Base-by-base conservation (phyloP, 2,797 vertebrate genomes). In the Knipowitschia caucasica region DNA sequence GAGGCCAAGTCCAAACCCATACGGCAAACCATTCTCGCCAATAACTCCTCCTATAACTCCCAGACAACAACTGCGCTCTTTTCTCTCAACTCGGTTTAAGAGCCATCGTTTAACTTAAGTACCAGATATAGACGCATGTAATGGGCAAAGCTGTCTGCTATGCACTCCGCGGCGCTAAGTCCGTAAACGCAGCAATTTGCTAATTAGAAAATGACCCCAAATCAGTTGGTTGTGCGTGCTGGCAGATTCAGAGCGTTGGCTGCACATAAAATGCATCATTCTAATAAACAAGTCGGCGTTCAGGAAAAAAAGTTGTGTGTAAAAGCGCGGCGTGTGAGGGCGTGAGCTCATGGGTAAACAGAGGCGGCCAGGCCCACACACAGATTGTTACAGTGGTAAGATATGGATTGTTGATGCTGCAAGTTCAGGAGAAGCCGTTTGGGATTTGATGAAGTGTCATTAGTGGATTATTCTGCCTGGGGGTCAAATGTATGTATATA, bases 201-300 rank as follows among this genome's bases (percentile, higher is more conserved):
- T 81, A 80, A 83, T 79, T 82, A 69, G 71, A 82, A 83, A 84
- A 81, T 71, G 55, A 80, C 64, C 70, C 46, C 7, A 20, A 58
- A 72, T 77, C 64, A 59, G 52, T 60, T 27, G 18, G 39, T 11
- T 59, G 55, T 29, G 54, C 1, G 6, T 5, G 44, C 50, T 73
- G 68, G 77, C 74, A 69, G 69, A 69, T 57, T 72, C 69, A 67
- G 62, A 74, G 64, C 68, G 72, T 76, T 80, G 76, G 77, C 73
- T 54, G 62, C 68, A 82, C 77, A 80, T 83, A 84, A 86, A 86
- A 80, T 60, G 70, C 75, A 71, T 63, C 57, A 62, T 40, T 80
- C 82, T 71, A 78, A 64, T 86, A 89, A 88, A 88, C 82, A 86
- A 86, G 61, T 84, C 77, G 63, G 59, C 77, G 67, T 85, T 85